Conservation (phyloP, 2,113 vertebrate genomes). For the Sturnira hondurensis region DNA sequence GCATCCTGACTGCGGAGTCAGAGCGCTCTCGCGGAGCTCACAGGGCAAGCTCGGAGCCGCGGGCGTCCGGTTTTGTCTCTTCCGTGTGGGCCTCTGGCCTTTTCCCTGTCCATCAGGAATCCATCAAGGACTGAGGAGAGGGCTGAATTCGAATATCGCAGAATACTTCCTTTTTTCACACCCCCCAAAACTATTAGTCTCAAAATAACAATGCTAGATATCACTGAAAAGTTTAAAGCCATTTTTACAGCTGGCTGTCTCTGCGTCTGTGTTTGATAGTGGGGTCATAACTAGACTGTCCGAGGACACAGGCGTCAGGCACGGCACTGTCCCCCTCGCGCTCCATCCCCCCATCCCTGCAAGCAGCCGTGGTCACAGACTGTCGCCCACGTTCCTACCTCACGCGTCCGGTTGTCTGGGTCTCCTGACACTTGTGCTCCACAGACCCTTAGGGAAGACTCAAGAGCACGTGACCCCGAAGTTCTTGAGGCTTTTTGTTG, state of each 20-base stretch:
- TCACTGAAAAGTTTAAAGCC: not conserved
- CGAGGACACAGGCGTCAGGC: not conserved
- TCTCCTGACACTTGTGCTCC: not conserved
- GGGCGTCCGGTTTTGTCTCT: not conserved
- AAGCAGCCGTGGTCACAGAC: accelerated
- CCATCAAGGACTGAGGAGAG: not conserved
- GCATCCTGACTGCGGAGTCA: not conserved
- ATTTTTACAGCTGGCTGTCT: not conserved
- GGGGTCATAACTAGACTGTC: not conserved
- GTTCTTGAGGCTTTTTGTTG: not conserved
- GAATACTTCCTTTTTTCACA: not conserved
- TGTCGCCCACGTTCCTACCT: not conserved
- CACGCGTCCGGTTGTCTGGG: accelerated
- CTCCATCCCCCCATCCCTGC: too few species aligned
- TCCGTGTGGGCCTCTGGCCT: not conserved
- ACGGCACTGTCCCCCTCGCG: accelerated
- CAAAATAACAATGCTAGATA: not conserved
- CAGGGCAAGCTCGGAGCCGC: not conserved
- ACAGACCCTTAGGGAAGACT: not conserved
- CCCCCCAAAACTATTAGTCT: not conserved
- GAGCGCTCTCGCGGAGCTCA: too few species aligned
- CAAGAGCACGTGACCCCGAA: not conserved
- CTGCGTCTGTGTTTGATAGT: not conserved
- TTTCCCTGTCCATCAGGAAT: not conserved
- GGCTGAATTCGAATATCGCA: not conserved